Percentiles rank a stretch among this genome's conserved stretches.
These are phyloP conservation scores for Scartelaos histophorus DNA, from an alignment of 2,113 vertebrate species.

Conservation along the genomic window DNA sequence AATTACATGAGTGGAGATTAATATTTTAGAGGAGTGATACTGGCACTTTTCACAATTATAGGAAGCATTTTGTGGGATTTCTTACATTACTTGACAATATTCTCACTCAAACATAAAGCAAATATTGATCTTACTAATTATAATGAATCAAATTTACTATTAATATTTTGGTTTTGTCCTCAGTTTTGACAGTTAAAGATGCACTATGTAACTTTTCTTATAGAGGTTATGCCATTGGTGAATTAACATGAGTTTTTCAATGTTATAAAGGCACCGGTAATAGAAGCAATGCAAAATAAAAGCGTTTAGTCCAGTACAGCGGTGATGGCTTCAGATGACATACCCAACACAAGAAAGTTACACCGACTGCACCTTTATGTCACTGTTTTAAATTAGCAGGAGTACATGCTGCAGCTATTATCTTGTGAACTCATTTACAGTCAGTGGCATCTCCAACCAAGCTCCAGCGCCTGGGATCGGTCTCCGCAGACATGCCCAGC, in stretches of 20 bases:
- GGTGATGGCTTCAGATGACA: too few species aligned
- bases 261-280: too few species aligned
- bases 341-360: too few species aligned
- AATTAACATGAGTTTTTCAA: neutral
- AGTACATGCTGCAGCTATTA: slow-evolving; percentile 21
- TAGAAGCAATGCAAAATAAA: too few species aligned
- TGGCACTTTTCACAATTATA: neutral
- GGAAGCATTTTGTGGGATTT: neutral
- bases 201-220: neutral
- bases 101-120: neutral
- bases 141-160: too few species aligned
- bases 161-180: neutral
- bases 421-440: slow-evolving; percentile 90
- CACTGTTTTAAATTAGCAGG: too few species aligned
- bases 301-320: too few species aligned
- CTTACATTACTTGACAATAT: neutral
- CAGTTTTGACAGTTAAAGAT: neutral
- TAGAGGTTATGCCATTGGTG: neutral
- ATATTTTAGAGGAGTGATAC: slow-evolving; percentile 50
- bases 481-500: slow-evolving; percentile 88
- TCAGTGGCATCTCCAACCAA: slow-evolving; percentile 89
- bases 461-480: slow-evolving; percentile 89
- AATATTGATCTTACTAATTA: neutral
- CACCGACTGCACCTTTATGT: too few species aligned
- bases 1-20: slow-evolving; percentile 47